These are phyloP conservation scores for Mesorhabditis spiculigera DNA, from an alignment of 2,888 invertebrate species.

Conservation along the genomic window DNA sequence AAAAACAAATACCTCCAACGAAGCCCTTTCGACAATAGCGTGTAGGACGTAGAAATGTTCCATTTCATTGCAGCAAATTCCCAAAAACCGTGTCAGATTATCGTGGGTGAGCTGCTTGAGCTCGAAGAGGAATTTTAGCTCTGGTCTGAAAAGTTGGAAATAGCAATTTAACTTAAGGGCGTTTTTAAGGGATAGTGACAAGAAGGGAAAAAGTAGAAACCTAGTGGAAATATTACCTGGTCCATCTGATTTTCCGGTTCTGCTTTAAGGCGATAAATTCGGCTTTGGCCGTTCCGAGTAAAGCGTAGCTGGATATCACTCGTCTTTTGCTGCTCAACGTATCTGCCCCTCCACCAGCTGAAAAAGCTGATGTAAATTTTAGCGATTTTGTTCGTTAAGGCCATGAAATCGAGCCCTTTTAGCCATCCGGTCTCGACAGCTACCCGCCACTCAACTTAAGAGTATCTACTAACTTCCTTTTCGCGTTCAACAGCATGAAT, in stretches of 20 bases:
- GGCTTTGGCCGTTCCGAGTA: conserved; percentile 46
- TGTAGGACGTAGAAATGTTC: conserved; percentile 42
- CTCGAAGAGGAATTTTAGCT: conserved; percentile 42
- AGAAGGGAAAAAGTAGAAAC: background rate
- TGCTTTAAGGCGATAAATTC: conserved; percentile 46
- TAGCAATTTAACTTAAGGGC: background rate
- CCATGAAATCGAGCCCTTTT: no score
- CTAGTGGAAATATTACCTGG: conserved; percentile 17
- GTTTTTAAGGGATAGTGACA: background rate
- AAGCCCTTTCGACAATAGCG: conserved; percentile 47
- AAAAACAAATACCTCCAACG: conserved; percentile 32
- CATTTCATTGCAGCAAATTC: conserved; percentile 49
- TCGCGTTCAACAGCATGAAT: no score
- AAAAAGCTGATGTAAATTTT: conserved; percentile 8
- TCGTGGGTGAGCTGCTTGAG: conserved; percentile 51
- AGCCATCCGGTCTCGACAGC: no score
- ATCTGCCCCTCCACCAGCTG: conserved; percentile 18
- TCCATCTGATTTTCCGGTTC: conserved; percentile 38
- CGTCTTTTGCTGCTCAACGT: conserved; percentile 25
- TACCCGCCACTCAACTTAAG: no score
- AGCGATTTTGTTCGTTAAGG: no score
- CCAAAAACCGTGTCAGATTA: conserved; percentile 47
- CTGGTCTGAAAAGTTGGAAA: conserved; percentile 18
- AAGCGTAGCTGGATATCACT: conserved; percentile 37
- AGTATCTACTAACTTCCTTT: no score